phyloP scores from a whole-genome alignment of 2,113 vertebrate genomes.

The Aegithalos caudatus region DNA sequence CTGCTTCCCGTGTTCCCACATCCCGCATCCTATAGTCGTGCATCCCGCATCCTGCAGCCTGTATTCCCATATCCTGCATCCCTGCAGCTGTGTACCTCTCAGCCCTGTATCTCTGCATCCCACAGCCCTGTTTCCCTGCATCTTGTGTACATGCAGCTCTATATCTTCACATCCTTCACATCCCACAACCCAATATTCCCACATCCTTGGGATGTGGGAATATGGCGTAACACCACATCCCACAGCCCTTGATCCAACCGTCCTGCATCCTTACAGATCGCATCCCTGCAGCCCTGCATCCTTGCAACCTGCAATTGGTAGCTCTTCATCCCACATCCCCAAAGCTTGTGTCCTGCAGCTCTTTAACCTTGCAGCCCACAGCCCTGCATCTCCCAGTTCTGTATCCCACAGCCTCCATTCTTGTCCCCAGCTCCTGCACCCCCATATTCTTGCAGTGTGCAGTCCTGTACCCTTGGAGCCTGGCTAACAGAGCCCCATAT shows the following conservation, averaged over 20 bases:
- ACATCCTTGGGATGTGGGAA: no score
- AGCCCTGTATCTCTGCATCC: not conserved
- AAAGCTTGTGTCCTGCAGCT: accelerated
- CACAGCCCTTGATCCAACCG: not conserved
- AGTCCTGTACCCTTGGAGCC: not conserved
- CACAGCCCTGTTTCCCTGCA: accelerated
- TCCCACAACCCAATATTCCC: not conserved
- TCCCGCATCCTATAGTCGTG: slow-evolving; percentile 3
- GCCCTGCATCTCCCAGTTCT: not conserved
- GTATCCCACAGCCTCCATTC: not conserved
- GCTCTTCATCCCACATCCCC: not conserved
- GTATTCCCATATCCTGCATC: slow-evolving; percentile 13
- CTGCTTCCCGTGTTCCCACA: slow-evolving; percentile 55
- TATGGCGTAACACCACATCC: not conserved
- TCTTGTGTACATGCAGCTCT: not conserved
- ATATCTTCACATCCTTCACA: not conserved
- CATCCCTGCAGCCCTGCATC: not conserved
- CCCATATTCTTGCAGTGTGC: not conserved
- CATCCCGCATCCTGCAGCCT: slow-evolving; percentile 27
- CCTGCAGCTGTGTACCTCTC: not conserved
- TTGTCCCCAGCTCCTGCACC: not conserved
- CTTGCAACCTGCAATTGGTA: not conserved
- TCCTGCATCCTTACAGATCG: not conserved
- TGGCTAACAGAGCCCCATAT: not conserved
- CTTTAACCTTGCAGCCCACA: not conserved